Conservation (phyloP, 2,888 invertebrate species). For the Hyalella azteca region DNA sequence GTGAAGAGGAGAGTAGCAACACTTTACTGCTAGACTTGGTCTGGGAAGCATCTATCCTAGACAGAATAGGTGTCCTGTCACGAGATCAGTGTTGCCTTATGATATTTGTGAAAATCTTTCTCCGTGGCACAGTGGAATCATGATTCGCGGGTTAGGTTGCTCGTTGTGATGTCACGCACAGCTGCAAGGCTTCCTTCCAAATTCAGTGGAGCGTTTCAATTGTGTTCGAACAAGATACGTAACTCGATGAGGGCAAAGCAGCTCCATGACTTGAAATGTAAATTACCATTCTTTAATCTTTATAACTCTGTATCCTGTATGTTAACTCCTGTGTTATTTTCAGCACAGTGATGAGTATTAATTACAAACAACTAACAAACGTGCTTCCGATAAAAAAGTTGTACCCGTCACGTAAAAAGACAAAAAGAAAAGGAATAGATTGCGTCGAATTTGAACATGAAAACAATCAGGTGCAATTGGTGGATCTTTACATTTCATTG, state of each 20-base stretch:
- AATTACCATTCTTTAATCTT: neutral
- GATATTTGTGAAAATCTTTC: neutral
- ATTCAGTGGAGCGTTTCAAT: too few relatives aligned
- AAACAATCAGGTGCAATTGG: neutral
- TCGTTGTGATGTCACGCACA: too few relatives aligned
- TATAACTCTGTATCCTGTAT: neutral
- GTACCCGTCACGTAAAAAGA: neutral
- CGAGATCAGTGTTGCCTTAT: neutral
- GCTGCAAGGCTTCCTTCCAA: too few relatives aligned
- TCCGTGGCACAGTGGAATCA: neutral
- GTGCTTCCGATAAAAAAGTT: neutral
- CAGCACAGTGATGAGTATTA: neutral
- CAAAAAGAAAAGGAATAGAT: neutral
- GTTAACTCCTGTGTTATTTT: neutral
- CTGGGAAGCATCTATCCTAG: constrained; percentile 1
- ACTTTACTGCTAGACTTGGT: neutral
- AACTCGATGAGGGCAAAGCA: too few relatives aligned
- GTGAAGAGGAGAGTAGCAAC: neutral
- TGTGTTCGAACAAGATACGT: too few relatives aligned
- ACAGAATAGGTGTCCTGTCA: neutral
- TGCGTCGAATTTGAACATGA: neutral
- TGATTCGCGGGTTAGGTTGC: neutral
- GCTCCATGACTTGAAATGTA: neutral
- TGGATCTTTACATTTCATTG: neutral
- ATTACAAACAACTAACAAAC: neutral